Evolutionary conservation across 2,888 invertebrate species (phyloP).

Genomic region (Nephrotoma appendiculata): DNA sequence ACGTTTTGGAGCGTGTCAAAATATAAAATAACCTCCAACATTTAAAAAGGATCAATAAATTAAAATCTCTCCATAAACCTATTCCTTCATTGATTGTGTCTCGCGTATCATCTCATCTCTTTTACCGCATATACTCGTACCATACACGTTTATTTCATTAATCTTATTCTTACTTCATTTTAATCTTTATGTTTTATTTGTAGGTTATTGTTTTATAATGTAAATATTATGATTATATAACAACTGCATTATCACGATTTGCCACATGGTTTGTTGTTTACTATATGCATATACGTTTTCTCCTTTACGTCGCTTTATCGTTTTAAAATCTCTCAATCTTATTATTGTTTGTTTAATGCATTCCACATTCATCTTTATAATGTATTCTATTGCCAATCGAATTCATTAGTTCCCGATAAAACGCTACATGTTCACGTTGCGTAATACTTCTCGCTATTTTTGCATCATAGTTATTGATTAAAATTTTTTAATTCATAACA

Average conservation of each 20-base stretch:
- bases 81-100: no score
- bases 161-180: background rate
- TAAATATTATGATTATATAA: slow-evolving; percentile 4
- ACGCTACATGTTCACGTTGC: no score
- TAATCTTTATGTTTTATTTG: background rate
- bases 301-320: background rate
- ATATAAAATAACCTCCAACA: no score
- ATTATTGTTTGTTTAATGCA: background rate
- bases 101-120: background rate
- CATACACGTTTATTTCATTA: background rate
- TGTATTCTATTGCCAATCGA: background rate
- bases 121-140: background rate
- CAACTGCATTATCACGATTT: slow-evolving; percentile 3
- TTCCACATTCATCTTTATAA: background rate
- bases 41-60: no score
- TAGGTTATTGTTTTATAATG: slow-evolving; percentile 3
- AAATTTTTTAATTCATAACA: no score
- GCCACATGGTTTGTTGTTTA: background rate
- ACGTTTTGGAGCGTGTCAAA: no score
- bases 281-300: background rate
- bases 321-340: background rate
- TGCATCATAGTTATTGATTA: no score
- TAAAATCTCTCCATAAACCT: no score
- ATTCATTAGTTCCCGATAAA: background rate
- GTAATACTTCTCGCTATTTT: no score